phyloP scores from a whole-genome alignment of 2,888 invertebrate species.

The Lepidonotus clava region DNA sequence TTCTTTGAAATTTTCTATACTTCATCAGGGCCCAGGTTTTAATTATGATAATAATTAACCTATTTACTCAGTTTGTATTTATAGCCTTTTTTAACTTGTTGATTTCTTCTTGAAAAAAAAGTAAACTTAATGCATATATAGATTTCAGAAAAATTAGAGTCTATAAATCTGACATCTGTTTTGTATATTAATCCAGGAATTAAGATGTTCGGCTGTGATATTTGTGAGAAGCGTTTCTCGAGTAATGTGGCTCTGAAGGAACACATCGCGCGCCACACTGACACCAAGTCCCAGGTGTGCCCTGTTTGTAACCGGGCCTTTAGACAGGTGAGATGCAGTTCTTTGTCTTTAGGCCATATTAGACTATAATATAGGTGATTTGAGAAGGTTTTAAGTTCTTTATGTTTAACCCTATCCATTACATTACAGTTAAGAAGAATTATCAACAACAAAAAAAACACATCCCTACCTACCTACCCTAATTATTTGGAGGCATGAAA shows the following conservation, averaged over 20 bases:
- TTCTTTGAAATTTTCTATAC: too few species aligned
- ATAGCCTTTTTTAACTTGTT: background rate
- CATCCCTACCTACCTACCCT: too few species aligned
- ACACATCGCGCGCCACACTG: slow-evolving; percentile 73
- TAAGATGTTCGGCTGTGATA: slow-evolving; percentile 75
- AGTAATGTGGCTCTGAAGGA: slow-evolving; percentile 76
- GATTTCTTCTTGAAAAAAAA: background rate
- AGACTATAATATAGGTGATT: too few species aligned
- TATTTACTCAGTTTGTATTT: background rate
- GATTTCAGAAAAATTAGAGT: background rate
- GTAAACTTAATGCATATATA: background rate
- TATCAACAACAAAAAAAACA: too few species aligned
- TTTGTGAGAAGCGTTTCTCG: slow-evolving; percentile 75
- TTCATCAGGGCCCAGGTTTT: too few species aligned
- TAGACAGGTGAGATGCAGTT: too few species aligned
- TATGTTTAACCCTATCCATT: too few species aligned
- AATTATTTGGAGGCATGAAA: too few species aligned
- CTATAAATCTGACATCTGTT: background rate
- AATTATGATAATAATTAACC: too few species aligned
- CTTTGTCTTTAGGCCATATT: too few species aligned
- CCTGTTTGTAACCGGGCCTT: slow-evolving; percentile 71
- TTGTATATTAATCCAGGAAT: slow-evolving; percentile 69
- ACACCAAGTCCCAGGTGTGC: slow-evolving; percentile 72
- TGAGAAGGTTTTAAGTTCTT: too few species aligned
- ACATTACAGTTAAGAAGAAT: too few species aligned